A percentile compares a stretch with the other conserved stretches of the same genome.
These are phyloP conservation scores for Phalanger gymnotis DNA, from an alignment of 2,797 vertebrate species.

Conservation along the genomic window DNA sequence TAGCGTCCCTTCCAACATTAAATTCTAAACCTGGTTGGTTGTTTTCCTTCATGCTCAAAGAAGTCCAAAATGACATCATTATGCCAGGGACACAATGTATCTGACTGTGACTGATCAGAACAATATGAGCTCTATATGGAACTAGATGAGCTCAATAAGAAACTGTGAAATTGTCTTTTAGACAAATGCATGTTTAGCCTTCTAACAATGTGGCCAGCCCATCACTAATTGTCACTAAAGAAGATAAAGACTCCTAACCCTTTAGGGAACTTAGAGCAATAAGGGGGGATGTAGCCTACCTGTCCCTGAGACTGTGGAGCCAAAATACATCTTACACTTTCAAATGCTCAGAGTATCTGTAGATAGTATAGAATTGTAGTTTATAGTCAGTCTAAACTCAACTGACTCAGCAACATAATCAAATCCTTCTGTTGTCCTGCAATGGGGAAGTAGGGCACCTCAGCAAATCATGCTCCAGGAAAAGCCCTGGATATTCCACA, in stretches of 20 bases:
- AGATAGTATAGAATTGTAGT: neutral
- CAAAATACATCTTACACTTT: neutral
- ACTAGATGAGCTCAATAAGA: no score
- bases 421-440: neutral
- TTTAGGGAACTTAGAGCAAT: neutral
- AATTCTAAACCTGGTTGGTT: no score
- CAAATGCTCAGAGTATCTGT: no score
- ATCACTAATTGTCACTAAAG: neutral
- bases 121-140: no score
- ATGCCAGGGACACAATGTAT: no score
- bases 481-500: neutral
- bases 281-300: neutral
- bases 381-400: neutral
- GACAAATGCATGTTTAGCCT: no score
- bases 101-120: no score
- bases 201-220: no score
- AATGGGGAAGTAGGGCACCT: neutral
- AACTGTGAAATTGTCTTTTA: no score
- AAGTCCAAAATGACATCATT: no score
- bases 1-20: no score
- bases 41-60: no score
- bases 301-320: neutral
- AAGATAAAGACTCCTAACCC: neutral
- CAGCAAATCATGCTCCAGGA: neutral
- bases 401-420: neutral